Evolutionary conservation across 2,888 invertebrate species (phyloP).

Genomic region (Drosophila greeni): DNA sequence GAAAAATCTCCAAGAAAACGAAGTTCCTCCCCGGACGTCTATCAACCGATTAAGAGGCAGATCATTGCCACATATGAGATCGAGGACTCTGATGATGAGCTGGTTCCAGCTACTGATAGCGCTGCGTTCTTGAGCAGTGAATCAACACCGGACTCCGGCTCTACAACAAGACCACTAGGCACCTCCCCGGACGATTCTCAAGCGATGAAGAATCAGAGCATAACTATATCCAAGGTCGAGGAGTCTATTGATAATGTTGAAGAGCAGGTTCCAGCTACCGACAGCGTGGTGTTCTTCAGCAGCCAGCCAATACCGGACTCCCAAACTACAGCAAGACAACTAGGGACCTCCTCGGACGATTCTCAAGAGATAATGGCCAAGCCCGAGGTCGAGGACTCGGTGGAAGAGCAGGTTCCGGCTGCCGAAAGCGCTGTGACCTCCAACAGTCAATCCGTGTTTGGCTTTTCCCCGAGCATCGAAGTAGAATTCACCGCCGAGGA

Average conservation of each 20-base stretch:
- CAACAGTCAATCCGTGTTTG: background rate
- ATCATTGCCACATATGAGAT: conserved; percentile 2
- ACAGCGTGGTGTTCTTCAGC: background rate
- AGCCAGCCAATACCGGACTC: no score
- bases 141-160: background rate
- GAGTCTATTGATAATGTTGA: conserved; percentile 61
- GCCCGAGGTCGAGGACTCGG: conserved; percentile 31
- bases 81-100: conserved; percentile 67
- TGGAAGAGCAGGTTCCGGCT: conserved; percentile 57
- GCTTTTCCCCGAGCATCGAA: conserved; percentile 49
- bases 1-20: background rate
- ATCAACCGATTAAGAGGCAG: background rate
- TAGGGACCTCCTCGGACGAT: no score
- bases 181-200: background rate
- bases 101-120: background rate
- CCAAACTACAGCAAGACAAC: no score
- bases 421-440: background rate
- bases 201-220: conserved; percentile 50
- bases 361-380: no score
- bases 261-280: conserved; percentile 40
- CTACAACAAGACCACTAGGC: conserved; percentile 46
- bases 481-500: no score
- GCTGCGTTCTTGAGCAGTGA: background rate
- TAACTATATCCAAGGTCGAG: conserved; percentile 57
- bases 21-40: no score